These are phyloP conservation scores for Fabriciana adippe DNA, from an alignment of 2,888 invertebrate genomes.

Conservation along the genomic window DNA sequence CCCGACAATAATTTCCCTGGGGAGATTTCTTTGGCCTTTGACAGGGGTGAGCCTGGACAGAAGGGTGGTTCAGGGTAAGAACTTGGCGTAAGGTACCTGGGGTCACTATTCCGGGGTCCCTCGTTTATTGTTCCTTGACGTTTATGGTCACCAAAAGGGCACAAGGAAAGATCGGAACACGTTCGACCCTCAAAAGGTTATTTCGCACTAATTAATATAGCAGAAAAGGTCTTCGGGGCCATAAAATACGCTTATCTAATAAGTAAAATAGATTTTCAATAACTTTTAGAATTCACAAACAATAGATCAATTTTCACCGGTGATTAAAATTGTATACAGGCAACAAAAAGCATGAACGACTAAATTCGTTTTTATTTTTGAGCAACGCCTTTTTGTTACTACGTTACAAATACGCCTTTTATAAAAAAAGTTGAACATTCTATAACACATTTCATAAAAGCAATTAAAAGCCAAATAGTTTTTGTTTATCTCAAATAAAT, in stretches of 20 bases:
- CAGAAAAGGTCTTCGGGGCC: slow-evolving; percentile 38
- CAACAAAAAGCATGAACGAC: slow-evolving; percentile 23
- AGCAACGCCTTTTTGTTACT: slow-evolving; percentile 14
- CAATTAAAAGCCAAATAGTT: background rate
- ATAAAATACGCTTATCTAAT: slow-evolving; percentile 24
- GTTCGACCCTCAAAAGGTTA: slow-evolving; percentile 57
- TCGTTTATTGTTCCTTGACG: slow-evolving; percentile 77
- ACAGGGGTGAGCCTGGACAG: slow-evolving; percentile 77
- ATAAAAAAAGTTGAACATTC: slow-evolving; percentile 3
- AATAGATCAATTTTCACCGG: slow-evolving; percentile 28
- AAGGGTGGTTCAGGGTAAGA: slow-evolving; percentile 68
- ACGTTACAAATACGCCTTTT: slow-evolving; percentile 9
- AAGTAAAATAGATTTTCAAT: slow-evolving; percentile 31
- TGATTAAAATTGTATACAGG: slow-evolving; percentile 34
- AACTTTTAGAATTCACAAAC: slow-evolving; percentile 35
- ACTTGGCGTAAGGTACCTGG: slow-evolving; percentile 67
- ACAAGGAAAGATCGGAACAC: slow-evolving; percentile 65
- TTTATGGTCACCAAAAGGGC: slow-evolving; percentile 79
- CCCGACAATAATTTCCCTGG: slow-evolving; percentile 82
- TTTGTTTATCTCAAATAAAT: background rate
- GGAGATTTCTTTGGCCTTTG: slow-evolving; percentile 74
- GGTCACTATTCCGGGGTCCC: slow-evolving; percentile 64
- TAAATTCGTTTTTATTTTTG: slow-evolving; percentile 24
- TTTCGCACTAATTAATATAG: slow-evolving; percentile 67
- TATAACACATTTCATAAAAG: background rate